phyloP scores from a whole-genome alignment of 64 coral and sea anemone genomes.

The Montipora capricornis region DNA sequence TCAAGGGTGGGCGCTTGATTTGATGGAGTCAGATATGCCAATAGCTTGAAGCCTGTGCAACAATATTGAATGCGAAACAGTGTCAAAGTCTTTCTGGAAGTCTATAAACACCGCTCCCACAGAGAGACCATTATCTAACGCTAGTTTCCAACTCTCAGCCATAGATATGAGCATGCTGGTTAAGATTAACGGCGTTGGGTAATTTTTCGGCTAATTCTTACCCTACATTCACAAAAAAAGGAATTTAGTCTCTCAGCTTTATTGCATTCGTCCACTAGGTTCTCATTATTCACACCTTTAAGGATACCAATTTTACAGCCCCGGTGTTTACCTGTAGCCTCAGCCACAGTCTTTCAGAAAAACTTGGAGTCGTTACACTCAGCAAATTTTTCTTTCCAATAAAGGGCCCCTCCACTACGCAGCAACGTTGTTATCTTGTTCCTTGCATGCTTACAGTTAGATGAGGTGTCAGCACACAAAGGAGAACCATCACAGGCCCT shows the following conservation, averaged over 20 bases:
- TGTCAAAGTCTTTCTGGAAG: constrained; percentile 21
- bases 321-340: neutral
- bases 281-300: neutral
- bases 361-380: neutral
- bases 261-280: neutral
- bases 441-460: too few species aligned
- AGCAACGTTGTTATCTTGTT: too few species aligned
- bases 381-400: neutral
- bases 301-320: neutral
- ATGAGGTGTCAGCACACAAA: too few species aligned
- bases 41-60: constrained; percentile 18
- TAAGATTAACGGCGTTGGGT: neutral
- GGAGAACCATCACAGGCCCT: too few species aligned
- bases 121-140: neutral
- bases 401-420: neutral
- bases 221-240: neutral
- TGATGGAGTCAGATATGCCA: neutral
- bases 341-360: neutral
- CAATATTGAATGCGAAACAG: neutral
- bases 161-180: neutral
- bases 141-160: constrained; percentile 20
- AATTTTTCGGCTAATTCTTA: neutral
- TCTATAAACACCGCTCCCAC: neutral
- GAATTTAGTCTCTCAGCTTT: neutral
- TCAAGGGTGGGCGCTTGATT: too few species aligned